A percentile compares a stretch with the other conserved stretches of the same genome.
These are phyloP conservation scores for Pachycephala philippinensis DNA, from an alignment of 2,113 vertebrate species.

Conservation along the genomic window DNA sequence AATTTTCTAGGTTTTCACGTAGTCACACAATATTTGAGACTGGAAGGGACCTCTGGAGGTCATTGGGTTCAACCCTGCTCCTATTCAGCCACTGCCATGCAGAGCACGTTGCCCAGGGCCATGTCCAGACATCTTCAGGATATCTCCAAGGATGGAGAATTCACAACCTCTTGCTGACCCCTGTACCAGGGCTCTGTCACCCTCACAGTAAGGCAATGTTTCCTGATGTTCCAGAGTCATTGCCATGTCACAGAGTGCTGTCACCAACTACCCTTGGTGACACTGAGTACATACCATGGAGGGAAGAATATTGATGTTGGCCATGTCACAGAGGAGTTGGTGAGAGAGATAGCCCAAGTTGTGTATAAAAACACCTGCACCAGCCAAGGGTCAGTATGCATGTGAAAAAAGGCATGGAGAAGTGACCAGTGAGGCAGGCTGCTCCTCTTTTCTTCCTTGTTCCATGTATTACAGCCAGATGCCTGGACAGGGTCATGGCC, in stretches of 20 bases:
- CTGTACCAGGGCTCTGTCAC: background rate
- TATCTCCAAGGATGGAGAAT: background rate
- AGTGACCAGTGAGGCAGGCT: background rate
- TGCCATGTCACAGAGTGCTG: background rate
- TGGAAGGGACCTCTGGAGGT: background rate
- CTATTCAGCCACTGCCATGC: background rate
- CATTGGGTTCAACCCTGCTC: background rate
- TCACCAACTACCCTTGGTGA: background rate
- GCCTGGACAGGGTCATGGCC: background rate
- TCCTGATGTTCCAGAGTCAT: background rate
- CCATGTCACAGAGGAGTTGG: fast-evolving
- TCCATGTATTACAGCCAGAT: background rate
- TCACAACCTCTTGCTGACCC: background rate
- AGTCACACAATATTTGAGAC: background rate
- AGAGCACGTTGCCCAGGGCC: background rate
- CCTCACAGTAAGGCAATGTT: background rate
- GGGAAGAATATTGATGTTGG: background rate
- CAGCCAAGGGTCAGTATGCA: background rate
- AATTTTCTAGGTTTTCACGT: background rate
- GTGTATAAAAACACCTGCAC: background rate
- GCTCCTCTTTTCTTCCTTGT: background rate
- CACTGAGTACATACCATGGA: no score
- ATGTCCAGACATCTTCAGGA: background rate
- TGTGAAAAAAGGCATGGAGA: background rate
- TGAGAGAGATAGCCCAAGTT: background rate